Conservation (phyloP, 2,888 invertebrate species). For the Nomada flava region DNA sequence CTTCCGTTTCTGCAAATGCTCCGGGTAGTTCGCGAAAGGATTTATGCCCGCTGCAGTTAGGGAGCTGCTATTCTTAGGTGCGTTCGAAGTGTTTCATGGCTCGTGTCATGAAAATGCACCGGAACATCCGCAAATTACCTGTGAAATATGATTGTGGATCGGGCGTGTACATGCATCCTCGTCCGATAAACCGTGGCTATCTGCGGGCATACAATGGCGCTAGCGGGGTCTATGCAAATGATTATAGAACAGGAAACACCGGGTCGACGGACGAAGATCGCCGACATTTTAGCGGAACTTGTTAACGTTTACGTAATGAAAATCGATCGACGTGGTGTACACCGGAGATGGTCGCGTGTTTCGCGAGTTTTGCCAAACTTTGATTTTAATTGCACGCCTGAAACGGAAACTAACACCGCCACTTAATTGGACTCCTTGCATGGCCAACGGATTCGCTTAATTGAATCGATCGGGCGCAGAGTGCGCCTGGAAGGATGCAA, state of each 20-base stretch:
- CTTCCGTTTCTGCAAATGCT: neutral
- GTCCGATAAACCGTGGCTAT: constrained; percentile 38
- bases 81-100: neutral
- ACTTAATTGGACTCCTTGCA: constrained; percentile 29
- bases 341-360: constrained; percentile 49
- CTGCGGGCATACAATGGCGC: neutral
- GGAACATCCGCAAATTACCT: constrained; percentile 44
- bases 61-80: neutral
- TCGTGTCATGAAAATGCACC: neutral
- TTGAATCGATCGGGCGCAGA: constrained; percentile 29
- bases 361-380: constrained; percentile 36
- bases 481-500: neutral
- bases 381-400: constrained; percentile 57
- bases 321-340: constrained; percentile 48
- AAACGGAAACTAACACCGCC: constrained; percentile 27
- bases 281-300: constrained; percentile 46
- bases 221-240: constrained; percentile 42
- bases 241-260: constrained; percentile 42
- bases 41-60: constrained; percentile 18
- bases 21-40: constrained; percentile 5
- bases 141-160: constrained; percentile 37
- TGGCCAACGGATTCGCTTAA: constrained; percentile 32
- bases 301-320: constrained; percentile 41
- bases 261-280: constrained; percentile 57
- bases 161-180: neutral